Evolutionary conservation across 1,140 invertebrate genomes (phyloP), one percentile per base, ranked within the genome.

Genomic region (Diprion similis): DNA sequence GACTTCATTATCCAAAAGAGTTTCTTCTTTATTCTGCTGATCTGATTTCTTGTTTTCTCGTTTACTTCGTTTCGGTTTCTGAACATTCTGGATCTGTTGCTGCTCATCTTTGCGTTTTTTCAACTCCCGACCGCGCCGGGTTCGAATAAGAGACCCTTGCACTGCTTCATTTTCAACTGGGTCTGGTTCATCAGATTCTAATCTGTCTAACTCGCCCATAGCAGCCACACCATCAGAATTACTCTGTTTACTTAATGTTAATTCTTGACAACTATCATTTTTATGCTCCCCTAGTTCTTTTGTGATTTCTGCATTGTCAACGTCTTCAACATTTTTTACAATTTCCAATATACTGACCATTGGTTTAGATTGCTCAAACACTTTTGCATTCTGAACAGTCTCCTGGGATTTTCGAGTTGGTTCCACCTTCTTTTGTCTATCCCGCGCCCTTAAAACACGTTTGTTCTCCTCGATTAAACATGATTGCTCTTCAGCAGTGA

Each of bases 21-120:
- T 87, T 65, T 88, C 87, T n/a, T 88, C 87, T 46, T 88, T 88
- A 46, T 84, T 86, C 47, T 87, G 85, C 15, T 86, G 85, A n/a
- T 87, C 83, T 0, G 74, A 77, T 64, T 82, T 86, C 48, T 83
- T 83, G 0, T 75, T 1, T 2, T 87, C 86, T 4, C 85, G 81
- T 24, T 82, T 86, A 4, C 79, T 77, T 0, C 83, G 79, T 19
- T 84, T 82, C 6, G 77, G 76, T 59, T 85, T 88, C 0, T 74
- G 65, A 15, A 11, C 71, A 4, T 70, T 76, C 70, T 81, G 76
- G 4, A 48, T 48, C 17, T 68, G 48, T 15, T 48, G 77, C 19
- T 68, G 70, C 1, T 86, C 82, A 0, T 85, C 83, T 13, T 80
- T 83, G 8, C 83, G 81, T 72, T 79, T 83, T 68, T 87, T 88